Evolutionary conservation across 2,797 vertebrate species (phyloP), one percentile per base, ranked within the genome.

Genomic region (Scolopax bukidnonensis): DNA sequence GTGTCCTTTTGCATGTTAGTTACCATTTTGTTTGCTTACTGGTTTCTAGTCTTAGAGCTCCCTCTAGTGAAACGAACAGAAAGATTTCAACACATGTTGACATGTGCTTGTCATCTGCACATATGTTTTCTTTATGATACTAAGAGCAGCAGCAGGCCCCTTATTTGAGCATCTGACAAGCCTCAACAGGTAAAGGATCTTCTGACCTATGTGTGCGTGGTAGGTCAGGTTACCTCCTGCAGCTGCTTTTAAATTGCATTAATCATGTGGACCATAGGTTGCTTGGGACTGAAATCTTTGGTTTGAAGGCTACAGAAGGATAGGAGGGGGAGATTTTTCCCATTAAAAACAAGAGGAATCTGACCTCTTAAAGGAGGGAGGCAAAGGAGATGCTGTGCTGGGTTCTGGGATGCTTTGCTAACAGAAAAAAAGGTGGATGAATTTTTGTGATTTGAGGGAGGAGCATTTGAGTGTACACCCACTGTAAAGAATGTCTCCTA

Each of bases 11-110:
- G 27, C 16, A 0, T 6, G 3, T 27, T 77, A 11, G 3, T 27
- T 77, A 11, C 18, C 4, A 8, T 73, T 63, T 13, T 33, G 20
- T 47, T 90, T 83, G 27, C 21, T 5, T 45, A 11, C 18, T 40
- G 11, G 84, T 95, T 85, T 70, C 38, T 73, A 47, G 79, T 94
- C 93, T 41, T 84, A 7, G 87, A 47, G 89, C 96, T 78, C 96
- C 96, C 94, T 95, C 96, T 96, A 91, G 92, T 94, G 96, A 87
- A 89, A 69, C 3, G 36, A 40, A 0, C 21, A 30, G 16, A 32
- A 71, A n/a, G 9, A 47, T 57, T 84, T 75, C 20, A 30, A 17
- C n/a, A 33, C 19, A 5, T 30, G 63, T 79, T 74, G 56, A 47
- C 40, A 47, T 10, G 45, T 84, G 64, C 38, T 77, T 79, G 45